Evolutionary conservation across 2,113 vertebrate genomes (phyloP).

Genomic region (Aix galericulata): DNA sequence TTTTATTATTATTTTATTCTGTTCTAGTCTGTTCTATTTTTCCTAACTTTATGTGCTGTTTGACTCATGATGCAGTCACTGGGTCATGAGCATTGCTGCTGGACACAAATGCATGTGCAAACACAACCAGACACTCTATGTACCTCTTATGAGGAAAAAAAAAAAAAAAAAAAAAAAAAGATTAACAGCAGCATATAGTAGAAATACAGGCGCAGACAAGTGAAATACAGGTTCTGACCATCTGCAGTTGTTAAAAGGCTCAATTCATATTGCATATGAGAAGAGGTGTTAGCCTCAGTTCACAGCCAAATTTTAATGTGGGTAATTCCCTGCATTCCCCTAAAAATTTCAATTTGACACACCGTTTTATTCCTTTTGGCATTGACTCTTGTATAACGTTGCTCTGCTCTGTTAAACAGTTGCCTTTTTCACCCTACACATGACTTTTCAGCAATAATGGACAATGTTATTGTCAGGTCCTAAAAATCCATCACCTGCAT

Average conservation of each 20-base stretch:
- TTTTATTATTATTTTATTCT: too few species aligned
- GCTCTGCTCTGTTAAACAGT: constrained; percentile 32
- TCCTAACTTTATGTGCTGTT: background rate
- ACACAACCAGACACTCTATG: background rate
- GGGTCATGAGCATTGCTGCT: background rate
- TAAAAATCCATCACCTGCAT: constrained; percentile 56
- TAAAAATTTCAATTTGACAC: constrained; percentile 35
- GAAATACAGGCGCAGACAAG: background rate
- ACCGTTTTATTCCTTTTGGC: constrained; percentile 45
- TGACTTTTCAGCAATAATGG: constrained; percentile 34
- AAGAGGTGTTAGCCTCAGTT: constrained; percentile 43
- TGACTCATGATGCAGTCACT: background rate
- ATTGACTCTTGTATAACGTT: background rate
- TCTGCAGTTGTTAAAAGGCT: constrained; percentile 34
- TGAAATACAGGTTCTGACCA: constrained; percentile 13
- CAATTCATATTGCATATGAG: background rate
- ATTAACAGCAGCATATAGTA: background rate
- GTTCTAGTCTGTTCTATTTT: too few species aligned
- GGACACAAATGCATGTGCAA: background rate
- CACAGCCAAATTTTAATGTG: constrained; percentile 13
- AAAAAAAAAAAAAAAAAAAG: background rate
- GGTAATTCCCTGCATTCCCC: constrained; percentile 48
- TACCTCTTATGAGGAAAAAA: background rate
- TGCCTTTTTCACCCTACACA: constrained; percentile 50
- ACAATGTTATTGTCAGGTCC: constrained; percentile 57